Evolutionary conservation across 2,113 vertebrate species (phyloP), one percentile per base, ranked within the genome.

Genomic region (Stigmatopora nigra): DNA sequence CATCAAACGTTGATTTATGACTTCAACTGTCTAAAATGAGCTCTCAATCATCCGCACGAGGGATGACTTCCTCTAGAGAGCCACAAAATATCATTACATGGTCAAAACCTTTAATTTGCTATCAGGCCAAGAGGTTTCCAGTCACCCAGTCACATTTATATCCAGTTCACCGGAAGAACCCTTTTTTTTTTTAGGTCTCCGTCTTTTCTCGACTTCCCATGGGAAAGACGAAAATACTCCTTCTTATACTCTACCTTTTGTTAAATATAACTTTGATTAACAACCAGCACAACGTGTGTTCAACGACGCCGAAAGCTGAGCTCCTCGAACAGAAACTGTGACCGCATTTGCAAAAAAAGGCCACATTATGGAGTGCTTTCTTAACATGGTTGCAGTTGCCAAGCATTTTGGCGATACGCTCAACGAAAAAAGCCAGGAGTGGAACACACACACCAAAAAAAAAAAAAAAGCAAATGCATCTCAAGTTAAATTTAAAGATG

Each of bases 401-500:
- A 91, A 87, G 84, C 86, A 75, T 81, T 79, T 88, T 88, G 83
- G 87, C 81, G 79, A 81, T 56, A 65, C 82, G 82, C 84, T 82
- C 70, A 64, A 78, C 89, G 90, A 31, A 35, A 16, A 31, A 56
- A 86, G 79, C 80, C 83, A 75, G 84, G 84, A 89, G 86, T 83
- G 85, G 82, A 87, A 49, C 47, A 78, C 25, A 31, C 25, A 31
- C 25, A 31, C 25, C 79, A 67, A 79, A 56, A 66, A 49, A 70
- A 65, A 78, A 68, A 80, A 64, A 58, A 59, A 77, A 79, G 79
- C 74, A 82, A 82, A 83, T 68, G 84, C 84, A 88, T 90, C 88
- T 90, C 87, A 89, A 90, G 89, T 91, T 91, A 91, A 90, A 91
- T 91, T 91, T 91, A 91, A 91, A 90, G 90, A 91, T 84, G 86